Evolutionary conservation across 2,888 invertebrate species (phyloP), one percentile per base, ranked within the genome.

Genomic region (Andrena haemorrhoa): DNA sequence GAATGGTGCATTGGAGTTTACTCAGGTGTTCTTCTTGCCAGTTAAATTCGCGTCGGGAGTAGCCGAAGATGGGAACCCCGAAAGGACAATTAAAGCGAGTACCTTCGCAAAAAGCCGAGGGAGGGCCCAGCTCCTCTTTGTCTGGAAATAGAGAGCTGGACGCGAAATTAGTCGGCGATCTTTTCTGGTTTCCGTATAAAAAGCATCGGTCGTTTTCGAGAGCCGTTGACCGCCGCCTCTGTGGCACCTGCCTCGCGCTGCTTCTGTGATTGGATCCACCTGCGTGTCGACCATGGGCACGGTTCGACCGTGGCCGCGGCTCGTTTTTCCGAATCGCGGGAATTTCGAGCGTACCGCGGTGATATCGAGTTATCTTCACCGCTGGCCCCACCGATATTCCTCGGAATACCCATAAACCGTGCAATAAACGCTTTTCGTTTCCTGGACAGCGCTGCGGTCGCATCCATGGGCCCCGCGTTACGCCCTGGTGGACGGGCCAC

Each of bases 211-310:
- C 86, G 82, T 73, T 77, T 65, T 29, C 60, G 75, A 71, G 77
- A 89, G 87, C 82, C 88, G 81, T 89, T 89, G 89, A 88, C 89
- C 88, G 82, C 66, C 60, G 75, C 58, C 61, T 49, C 75, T 20
- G 70, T 60, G 84, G 83, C 89, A 91, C 90, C 91, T 90, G 90
- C 89, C 82, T 53, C 64, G 58, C 58, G 53, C 73, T 56, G 69
- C 84, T 87, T 88, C 84, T 89, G 83, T 86, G 87, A 90, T 90
- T 90, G 89, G 88, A 87, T 90, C 79, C 90, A 91, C 89, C 91
- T 91, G 91, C 90, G 83, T 75, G 72, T 29, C 53, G 64, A 51
- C 56, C 58, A 33, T 64, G 20, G 20, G 35, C 63, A n/a, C n/a
- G 12, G 56, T 12, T 31, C 68, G 23, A 16, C 69, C 51, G 33